These are phyloP conservation scores for Ctena decussata DNA, from an alignment of 2,888 invertebrate genomes.

Conservation along the genomic window DNA sequence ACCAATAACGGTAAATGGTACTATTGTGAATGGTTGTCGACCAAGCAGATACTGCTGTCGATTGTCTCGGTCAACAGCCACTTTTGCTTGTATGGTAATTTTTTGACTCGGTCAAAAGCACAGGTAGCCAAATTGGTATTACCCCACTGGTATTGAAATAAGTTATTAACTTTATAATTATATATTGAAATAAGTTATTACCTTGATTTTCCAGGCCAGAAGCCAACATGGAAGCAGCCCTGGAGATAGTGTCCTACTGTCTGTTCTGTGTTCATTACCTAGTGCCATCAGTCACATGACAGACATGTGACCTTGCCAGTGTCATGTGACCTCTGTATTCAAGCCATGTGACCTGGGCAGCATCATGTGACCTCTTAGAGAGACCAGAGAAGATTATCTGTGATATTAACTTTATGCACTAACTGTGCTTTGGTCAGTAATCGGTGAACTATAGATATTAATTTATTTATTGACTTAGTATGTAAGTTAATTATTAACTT, in stretches of 20 bases:
- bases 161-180: too few species aligned
- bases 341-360: background rate
- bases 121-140: too few species aligned
- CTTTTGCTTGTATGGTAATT: too few species aligned
- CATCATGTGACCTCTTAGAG: background rate
- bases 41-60: too few species aligned
- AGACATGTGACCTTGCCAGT: constrained; percentile 1
- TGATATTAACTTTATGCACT: background rate
- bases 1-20: too few species aligned
- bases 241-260: constrained; percentile 48
- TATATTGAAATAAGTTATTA: background rate
- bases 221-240: constrained; percentile 35
- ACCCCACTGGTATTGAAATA: too few species aligned
- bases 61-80: too few species aligned
- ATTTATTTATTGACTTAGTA: background rate
- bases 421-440: constrained; percentile 1
- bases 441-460: background rate
- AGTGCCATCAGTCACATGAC: constrained; percentile 58
- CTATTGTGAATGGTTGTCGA: too few species aligned
- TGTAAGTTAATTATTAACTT: too few species aligned
- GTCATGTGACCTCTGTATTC: background rate
- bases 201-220: constrained; percentile 42
- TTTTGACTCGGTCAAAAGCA: too few species aligned
- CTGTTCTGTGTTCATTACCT: constrained; percentile 42
- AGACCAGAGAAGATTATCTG: background rate